Evolutionary conservation across 2,797 vertebrate species (phyloP).

Genomic region (Anguilla anguilla): DNA sequence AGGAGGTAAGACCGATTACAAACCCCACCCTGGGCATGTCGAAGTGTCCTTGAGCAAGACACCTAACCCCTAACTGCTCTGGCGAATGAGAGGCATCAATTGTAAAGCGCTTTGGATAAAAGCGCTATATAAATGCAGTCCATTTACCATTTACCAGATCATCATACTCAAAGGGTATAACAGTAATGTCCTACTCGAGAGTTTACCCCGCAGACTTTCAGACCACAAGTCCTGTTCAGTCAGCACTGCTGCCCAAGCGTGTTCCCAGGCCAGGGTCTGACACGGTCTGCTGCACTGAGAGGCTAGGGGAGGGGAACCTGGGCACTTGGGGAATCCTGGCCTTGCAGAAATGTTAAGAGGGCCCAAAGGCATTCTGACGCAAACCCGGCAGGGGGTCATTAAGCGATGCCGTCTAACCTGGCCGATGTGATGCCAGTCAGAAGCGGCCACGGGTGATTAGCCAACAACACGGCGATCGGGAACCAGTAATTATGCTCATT

Average conservation of each 20-base stretch:
- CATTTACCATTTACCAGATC: too few species aligned
- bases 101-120: too few species aligned
- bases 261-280: slow-evolving; percentile 11
- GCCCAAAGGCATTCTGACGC: slow-evolving; percentile 66
- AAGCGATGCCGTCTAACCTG: slow-evolving; percentile 35
- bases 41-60: too few species aligned
- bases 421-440: slow-evolving; percentile 14
- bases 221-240: background rate
- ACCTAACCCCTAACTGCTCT: too few species aligned
- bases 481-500: slow-evolving; percentile 67
- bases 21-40: too few species aligned
- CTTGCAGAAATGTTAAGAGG: slow-evolving; percentile 61
- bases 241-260: background rate
- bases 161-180: background rate
- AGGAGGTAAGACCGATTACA: too few species aligned
- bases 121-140: too few species aligned
- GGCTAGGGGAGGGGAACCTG: background rate
- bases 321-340: slow-evolving; percentile 19
- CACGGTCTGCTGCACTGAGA: background rate
- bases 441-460: slow-evolving; percentile 56
- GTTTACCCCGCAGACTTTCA: background rate
- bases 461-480: slow-evolving; percentile 62
- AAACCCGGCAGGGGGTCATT: slow-evolving; percentile 67
- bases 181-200: background rate
- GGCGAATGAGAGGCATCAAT: too few species aligned